Evolutionary conservation across 1,140 invertebrate species (phyloP).

Genomic region (Diprion similis): DNA sequence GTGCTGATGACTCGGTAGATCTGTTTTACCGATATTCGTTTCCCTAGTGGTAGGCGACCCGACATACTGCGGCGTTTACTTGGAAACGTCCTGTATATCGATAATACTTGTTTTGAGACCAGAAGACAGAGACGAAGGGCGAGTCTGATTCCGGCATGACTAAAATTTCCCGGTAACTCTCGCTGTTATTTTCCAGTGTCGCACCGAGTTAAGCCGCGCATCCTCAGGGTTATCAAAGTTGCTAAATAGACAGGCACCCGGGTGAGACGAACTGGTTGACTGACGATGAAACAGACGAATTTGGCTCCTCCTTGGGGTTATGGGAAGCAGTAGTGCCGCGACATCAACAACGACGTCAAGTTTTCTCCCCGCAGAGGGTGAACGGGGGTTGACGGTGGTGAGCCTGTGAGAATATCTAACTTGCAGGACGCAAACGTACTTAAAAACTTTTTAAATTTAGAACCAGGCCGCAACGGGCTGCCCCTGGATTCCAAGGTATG

Average conservation of each 20-base stretch:
- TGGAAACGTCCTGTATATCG: too few species aligned
- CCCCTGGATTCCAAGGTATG: background rate
- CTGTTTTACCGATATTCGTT: too few species aligned
- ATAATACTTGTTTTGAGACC: too few species aligned
- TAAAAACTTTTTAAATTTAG: conserved; percentile 63
- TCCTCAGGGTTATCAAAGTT: conserved; percentile 36
- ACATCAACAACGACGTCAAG: background rate
- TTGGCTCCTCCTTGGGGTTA: background rate
- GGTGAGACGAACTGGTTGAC: background rate
- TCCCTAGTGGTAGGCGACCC: too few species aligned
- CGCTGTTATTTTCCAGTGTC: conserved; percentile 56
- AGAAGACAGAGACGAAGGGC: too few species aligned
- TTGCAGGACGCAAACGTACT: conserved; percentile 41
- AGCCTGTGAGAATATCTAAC: background rate
- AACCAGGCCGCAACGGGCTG: conserved; percentile 35
- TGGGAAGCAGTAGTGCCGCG: too few species aligned
- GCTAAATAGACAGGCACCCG: conserved; percentile 31
- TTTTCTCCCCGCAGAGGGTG: conserved; percentile 7
- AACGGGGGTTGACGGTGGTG: background rate
- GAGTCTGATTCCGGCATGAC: too few species aligned
- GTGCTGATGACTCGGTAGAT: too few species aligned
- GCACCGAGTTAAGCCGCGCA: conserved; percentile 57
- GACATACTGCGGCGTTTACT: too few species aligned
- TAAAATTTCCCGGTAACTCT: too few species aligned
- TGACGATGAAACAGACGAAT: conserved; percentile 5